Conservation (phyloP, 2,888 invertebrate genomes). For the Cyclophora punctaria region DNA sequence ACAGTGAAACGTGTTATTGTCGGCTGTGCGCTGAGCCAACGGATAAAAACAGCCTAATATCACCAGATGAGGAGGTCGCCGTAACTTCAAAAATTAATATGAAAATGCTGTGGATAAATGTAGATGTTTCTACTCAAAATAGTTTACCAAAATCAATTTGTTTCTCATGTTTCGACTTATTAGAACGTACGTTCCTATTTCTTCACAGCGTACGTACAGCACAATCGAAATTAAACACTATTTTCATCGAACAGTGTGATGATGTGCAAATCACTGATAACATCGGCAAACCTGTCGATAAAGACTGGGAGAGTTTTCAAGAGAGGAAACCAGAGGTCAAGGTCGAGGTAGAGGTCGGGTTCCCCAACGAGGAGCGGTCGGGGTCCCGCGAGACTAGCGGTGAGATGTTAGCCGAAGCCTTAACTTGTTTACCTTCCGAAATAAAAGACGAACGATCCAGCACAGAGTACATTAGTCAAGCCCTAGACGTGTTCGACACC, state of each 20-base stretch:
- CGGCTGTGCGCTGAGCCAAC: slow-evolving; percentile 64
- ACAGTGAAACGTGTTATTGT: slow-evolving; percentile 47
- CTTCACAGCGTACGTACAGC: slow-evolving; percentile 52
- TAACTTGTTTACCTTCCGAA: not conserved
- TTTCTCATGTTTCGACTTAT: slow-evolving; percentile 58
- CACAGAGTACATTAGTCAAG: slow-evolving; percentile 25
- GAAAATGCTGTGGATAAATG: slow-evolving; percentile 64
- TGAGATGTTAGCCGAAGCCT: not conserved
- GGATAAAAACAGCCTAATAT: slow-evolving; percentile 43
- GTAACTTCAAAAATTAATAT: slow-evolving; percentile 45
- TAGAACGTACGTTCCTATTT: slow-evolving; percentile 62
- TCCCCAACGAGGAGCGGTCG: not conserved
- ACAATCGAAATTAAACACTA: slow-evolving; percentile 43
- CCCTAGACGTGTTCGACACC: slow-evolving; percentile 32
- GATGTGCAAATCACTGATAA: slow-evolving; percentile 13
- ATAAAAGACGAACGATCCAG: slow-evolving; percentile 40
- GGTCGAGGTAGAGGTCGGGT: slow-evolving; percentile 25
- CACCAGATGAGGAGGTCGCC: slow-evolving; percentile 51
- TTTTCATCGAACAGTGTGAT: slow-evolving; percentile 29
- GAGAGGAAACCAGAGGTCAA: slow-evolving; percentile 44
- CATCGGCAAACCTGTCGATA: slow-evolving; percentile 46
- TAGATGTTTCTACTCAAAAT: slow-evolving; percentile 41
- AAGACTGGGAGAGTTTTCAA: slow-evolving; percentile 52
- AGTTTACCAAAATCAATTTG: slow-evolving; percentile 56
- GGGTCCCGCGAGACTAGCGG: not conserved